phyloP scores from a whole-genome alignment of 1,140 invertebrate genomes.

The Cephus cinctus region DNA sequence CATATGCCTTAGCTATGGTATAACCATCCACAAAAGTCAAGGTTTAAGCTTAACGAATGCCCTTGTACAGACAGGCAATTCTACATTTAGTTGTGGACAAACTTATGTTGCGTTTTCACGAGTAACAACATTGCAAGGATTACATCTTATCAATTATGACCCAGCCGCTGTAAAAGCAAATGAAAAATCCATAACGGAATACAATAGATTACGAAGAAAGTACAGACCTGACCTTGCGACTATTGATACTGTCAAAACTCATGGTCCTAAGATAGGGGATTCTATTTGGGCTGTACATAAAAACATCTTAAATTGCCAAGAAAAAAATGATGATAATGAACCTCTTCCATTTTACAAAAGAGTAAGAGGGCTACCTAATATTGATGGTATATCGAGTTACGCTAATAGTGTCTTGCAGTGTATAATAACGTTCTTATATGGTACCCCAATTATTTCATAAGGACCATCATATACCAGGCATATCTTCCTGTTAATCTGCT shows the following conservation, averaged over 20 bases:
- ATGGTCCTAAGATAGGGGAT: too few species aligned
- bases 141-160: conserved; percentile 15
- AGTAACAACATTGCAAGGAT: conserved; percentile 9
- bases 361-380: too few species aligned
- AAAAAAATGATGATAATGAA: too few species aligned
- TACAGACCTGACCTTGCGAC: not conserved
- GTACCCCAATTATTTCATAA: not conserved
- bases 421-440: not conserved
- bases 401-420: too few species aligned
- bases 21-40: too few species aligned
- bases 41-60: conserved; percentile 10
- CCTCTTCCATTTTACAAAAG: too few species aligned
- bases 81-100: conserved; percentile 10
- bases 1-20: too few species aligned
- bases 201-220: conserved; percentile 10
- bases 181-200: conserved; percentile 3
- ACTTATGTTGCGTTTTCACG: conserved; percentile 11
- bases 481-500: not conserved
- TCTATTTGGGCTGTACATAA: too few species aligned
- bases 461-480: conserved; percentile 5
- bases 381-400: too few species aligned
- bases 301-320: too few species aligned
- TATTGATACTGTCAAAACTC: too few species aligned
- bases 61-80: conserved; percentile 14
- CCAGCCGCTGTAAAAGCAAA: conserved; percentile 2